Evolutionary conservation across 1,140 invertebrate genomes (phyloP), one percentile per base, ranked within the genome.

Genomic region (Zaprionus inermis): DNA sequence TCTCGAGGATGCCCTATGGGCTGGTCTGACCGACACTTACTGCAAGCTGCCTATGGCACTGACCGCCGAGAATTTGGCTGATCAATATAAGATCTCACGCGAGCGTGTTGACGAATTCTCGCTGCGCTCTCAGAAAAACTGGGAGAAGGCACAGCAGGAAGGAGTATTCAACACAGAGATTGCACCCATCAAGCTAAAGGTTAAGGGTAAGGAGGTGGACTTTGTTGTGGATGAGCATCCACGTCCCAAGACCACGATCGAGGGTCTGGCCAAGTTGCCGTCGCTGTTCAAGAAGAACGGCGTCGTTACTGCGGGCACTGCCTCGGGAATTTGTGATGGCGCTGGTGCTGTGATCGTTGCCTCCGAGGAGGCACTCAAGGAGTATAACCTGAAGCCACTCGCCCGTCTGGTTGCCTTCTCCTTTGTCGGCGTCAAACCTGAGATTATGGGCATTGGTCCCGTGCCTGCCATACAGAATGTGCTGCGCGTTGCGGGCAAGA

Each of bases 281-380:
- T 94, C 98, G 2, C 95, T 99, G 11, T 99, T 99, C 93, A 98
- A 99, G 92, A 98, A 99, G 93, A 95, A 97, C 76, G 99, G 99
- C 7, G 94, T 97, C 7, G 98, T 99, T 4, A 99, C 98, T 52
- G 98, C 99, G 69, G 99, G 98, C 54, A 96, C 97, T 84, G 98
- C 99, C 66, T 99, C 98, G 4, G 99, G 99, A 72, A 96, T 99
- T 56, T 98, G 97, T 93, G 99, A 99, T 93, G 99, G 99, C 30
- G 98, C 98, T 28, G 97, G 96, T 36, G 96, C 97, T 64, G 93
- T 99, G 5, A 93, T 99, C 36, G 84, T 99, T 54, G 98, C 98
- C 11, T 97, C 95, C 83, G 98, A 99, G 93, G 96, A 96, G 81
- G 97, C 97, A 30, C 93, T 97, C 0, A 96, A 96, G 81, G 92